These are phyloP conservation scores for Drosophila subobscura DNA, from an alignment of 1,140 invertebrate species.

Conservation along the genomic window DNA sequence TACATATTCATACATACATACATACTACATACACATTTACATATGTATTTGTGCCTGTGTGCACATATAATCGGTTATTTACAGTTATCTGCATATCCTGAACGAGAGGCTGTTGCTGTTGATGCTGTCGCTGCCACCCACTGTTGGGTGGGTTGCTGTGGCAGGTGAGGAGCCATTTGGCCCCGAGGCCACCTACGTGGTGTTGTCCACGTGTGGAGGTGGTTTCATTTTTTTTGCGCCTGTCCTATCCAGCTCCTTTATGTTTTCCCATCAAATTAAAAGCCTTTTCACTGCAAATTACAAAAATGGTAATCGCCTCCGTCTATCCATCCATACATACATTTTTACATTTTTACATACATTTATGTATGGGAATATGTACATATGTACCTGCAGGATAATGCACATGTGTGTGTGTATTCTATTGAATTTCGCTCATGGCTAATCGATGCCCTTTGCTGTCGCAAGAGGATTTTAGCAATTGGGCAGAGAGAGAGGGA, in stretches of 20 bases:
- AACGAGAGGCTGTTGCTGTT: slow-evolving; percentile 8
- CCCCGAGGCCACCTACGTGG: slow-evolving; percentile 32
- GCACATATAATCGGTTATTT: slow-evolving; percentile 56
- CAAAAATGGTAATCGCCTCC: slow-evolving; percentile 67
- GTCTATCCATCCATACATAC: slow-evolving; percentile 7
- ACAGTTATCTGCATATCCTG: slow-evolving; percentile 77
- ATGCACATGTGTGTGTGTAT: slow-evolving; percentile 8
- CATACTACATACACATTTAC: slow-evolving; percentile 13
- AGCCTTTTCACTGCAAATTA: slow-evolving; percentile 71
- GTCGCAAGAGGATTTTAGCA: slow-evolving; percentile 3
- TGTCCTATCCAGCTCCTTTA: slow-evolving; percentile 13
- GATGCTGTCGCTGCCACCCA: neutral
- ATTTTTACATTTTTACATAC: neutral
- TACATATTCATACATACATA: neutral
- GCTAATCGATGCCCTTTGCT: slow-evolving; percentile 52
- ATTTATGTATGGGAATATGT: neutral
- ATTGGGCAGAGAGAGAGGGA: neutral
- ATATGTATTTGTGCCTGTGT: neutral
- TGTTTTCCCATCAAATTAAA: slow-evolving; percentile 64
- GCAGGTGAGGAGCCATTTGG: slow-evolving; percentile 1
- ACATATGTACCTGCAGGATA: neutral
- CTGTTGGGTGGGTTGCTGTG: slow-evolving; percentile 1
- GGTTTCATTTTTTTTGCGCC: slow-evolving; percentile 19
- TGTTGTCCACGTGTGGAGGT: slow-evolving; percentile 31
- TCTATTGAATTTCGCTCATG: slow-evolving; percentile 28